Base-by-base conservation (phyloP, 2,888 invertebrate genomes). In the Sinhomidia bicolor region DNA sequence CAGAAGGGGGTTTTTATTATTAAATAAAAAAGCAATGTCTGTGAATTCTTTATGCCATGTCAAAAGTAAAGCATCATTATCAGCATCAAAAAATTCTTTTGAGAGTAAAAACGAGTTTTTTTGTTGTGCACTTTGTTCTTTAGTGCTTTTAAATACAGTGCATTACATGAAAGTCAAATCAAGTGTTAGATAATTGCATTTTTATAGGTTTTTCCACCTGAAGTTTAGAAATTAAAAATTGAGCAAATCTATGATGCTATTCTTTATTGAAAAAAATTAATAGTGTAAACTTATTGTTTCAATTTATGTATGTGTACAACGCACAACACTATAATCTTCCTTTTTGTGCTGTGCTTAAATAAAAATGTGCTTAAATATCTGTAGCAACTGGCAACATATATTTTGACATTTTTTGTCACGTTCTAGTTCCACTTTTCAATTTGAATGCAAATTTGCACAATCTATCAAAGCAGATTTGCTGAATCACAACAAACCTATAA, bases 71-170 rank as follows among this genome's bases (percentile, higher is more conserved):
- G 6, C 7, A 0, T 6, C 23, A 17, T 7, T 36, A 36, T 36
- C 36, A 57, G 9, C 6, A 23, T 7, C 20, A 57, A 9, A 5
- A 26, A 65, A 32, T 41, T 17, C 17, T 41, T 4, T 20, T 41
- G n/a, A 71, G 41, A 71, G 68, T 71, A 71, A 71, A 71, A 71
- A 44, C 68, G 68, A 71, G 68, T n/a, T 36, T 32, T 65, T 65
- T 32, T 65, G 5, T 12, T 14, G 62, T n/a, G 14, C 29, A 62
- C 20, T 71, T 20, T 60, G 12, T 60, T 60, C 26, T 9, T 23
- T 17, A n/a, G 4, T 10, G 7, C 17, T 12, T 29, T 65, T 17
- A 62, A 14, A n/a, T 10, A 12, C 4, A 57, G 7, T 36, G 17
- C 60, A 26, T 9, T 20, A 41, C 20, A 65, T 32, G 32, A 65